Evolutionary conservation across 2,888 invertebrate genomes (phyloP).

Genomic region (Mantis religiosa): DNA sequence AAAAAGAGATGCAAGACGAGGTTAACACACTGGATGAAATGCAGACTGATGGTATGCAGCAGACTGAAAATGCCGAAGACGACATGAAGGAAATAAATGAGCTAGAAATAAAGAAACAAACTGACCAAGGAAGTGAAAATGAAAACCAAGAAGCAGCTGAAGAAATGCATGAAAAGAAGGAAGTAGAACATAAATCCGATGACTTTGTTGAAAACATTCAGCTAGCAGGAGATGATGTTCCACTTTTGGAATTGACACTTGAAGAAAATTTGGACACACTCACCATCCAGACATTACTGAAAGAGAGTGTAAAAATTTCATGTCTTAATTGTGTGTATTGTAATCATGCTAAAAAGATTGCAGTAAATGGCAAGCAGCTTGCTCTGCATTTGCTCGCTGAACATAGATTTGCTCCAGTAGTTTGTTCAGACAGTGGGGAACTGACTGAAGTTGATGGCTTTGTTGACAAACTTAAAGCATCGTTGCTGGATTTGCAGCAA

Average conservation of each 20-base stretch:
- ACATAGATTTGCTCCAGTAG: constrained; percentile 75
- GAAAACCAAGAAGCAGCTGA: constrained; percentile 29
- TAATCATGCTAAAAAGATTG: constrained; percentile 79
- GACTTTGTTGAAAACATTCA: constrained; percentile 29
- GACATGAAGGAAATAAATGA: constrained; percentile 26
- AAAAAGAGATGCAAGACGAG: constrained; percentile 31
- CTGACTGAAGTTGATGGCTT: constrained; percentile 51
- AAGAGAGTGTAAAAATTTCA: constrained; percentile 67
- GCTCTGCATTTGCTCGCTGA: constrained; percentile 74
- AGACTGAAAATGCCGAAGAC: constrained; percentile 23
- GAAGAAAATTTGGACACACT: constrained; percentile 73
- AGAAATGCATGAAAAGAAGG: constrained; percentile 15
- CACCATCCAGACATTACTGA: constrained; percentile 64
- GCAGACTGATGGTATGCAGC: neutral
- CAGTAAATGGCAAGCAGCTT: constrained; percentile 77
- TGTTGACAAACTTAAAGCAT: constrained; percentile 59
- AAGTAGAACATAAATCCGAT: neutral
- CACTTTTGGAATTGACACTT: constrained; percentile 65
- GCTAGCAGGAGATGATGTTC: constrained; percentile 59
- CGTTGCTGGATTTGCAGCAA: constrained; percentile 57
- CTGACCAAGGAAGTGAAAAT: constrained; percentile 35
- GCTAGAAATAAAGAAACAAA: constrained; percentile 12
- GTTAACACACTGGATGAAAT: constrained; percentile 25
- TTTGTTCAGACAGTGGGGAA: constrained; percentile 37
- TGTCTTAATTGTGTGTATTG: constrained; percentile 74